phyloP scores from a whole-genome alignment of 2,888 invertebrate genomes.

The Drosophila acutilabella region DNA sequence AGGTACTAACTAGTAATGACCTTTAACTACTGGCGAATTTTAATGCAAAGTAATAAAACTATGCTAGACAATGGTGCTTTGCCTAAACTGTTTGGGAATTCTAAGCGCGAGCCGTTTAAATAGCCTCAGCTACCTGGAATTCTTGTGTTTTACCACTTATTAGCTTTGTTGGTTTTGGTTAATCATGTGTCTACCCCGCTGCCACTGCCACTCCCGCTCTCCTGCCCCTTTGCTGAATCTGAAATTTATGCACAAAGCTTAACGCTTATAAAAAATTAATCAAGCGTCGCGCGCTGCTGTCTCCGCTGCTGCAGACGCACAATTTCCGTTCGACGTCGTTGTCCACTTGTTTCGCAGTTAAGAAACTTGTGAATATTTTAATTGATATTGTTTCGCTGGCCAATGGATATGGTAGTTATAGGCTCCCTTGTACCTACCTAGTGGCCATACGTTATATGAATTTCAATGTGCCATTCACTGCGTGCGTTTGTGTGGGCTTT shows the following conservation, averaged over 20 bases:
- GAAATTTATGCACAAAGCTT: constrained; percentile 9
- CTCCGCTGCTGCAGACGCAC: constrained; percentile 37
- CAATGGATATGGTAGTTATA: constrained; percentile 29
- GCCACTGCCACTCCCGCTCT: not conserved
- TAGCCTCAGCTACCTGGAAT: not conserved
- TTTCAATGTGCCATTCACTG: constrained; percentile 61
- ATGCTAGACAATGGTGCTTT: not conserved
- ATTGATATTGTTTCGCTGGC: constrained; percentile 58
- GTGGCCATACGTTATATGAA: constrained; percentile 50
- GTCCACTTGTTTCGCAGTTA: constrained; percentile 34
- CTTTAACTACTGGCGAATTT: not conserved
- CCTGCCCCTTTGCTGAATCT: not conserved
- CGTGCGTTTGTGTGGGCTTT: constrained; percentile 78
- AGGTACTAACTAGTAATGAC: not conserved
- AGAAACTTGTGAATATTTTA: constrained; percentile 63
- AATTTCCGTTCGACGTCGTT: constrained; percentile 45
- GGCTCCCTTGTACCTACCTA: constrained; percentile 26
- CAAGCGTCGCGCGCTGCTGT: constrained; percentile 27
- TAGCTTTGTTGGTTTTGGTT: not conserved
- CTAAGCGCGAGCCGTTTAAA: not conserved
- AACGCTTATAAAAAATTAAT: constrained; percentile 50
- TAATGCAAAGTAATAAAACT: not conserved
- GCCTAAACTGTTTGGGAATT: constrained; percentile 9
- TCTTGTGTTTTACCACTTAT: constrained; percentile 11
- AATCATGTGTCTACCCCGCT: not conserved